These are phyloP conservation scores for Tribolium castaneum DNA, from an alignment of 1,140 invertebrate species.

Conservation along the genomic window DNA sequence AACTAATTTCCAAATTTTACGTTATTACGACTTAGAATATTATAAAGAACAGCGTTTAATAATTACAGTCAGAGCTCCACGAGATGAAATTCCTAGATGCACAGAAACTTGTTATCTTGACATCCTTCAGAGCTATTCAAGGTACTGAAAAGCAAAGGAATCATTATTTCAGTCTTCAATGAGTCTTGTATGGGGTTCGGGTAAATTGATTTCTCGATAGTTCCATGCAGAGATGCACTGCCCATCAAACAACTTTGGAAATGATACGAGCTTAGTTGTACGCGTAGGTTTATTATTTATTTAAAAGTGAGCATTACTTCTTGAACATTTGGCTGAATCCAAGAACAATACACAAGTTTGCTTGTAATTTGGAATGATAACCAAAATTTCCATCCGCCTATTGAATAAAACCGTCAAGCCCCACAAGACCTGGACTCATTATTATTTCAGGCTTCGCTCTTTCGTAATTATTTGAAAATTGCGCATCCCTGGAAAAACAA, in stretches of 20 bases:
- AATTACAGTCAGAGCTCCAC: neutral
- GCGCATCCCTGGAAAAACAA: neutral
- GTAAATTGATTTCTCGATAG: neutral
- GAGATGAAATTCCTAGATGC: neutral
- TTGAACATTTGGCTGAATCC: too few relatives aligned
- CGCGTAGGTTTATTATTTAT: too few relatives aligned
- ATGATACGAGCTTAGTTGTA: too few relatives aligned
- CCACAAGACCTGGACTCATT: neutral
- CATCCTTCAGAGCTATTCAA: neutral
- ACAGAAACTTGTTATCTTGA: neutral
- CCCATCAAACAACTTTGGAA: too few relatives aligned
- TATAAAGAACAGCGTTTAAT: neutral
- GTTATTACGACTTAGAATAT: neutral
- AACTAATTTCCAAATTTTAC: neutral
- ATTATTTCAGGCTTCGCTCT: conserved; percentile 1
- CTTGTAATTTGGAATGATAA: neutral
- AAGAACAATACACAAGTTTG: too few relatives aligned
- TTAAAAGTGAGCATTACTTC: too few relatives aligned
- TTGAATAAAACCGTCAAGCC: neutral
- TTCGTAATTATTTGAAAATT: neutral
- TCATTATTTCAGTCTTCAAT: neutral
- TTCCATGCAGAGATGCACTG: too few relatives aligned
- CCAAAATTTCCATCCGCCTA: neutral
- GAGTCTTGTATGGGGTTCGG: neutral
- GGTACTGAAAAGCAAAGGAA: neutral